These are phyloP conservation scores for Camponotus vicinus DNA, from an alignment of 1,140 invertebrate species.

Conservation along the genomic window DNA sequence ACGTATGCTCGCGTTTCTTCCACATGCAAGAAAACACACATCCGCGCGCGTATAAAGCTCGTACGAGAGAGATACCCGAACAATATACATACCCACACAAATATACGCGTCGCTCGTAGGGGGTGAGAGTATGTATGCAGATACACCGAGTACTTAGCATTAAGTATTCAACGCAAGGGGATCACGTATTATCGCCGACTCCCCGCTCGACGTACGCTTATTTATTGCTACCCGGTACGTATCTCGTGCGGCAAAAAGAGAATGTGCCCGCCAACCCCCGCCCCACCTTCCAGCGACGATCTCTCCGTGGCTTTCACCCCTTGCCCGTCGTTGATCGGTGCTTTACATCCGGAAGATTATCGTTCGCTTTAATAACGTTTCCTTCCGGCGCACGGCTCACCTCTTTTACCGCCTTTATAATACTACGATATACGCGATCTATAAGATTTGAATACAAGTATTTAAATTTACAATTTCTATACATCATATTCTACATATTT, in stretches of 20 bases:
- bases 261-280: slow-evolving; percentile 37
- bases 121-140: slow-evolving; percentile 75
- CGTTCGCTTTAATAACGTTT: slow-evolving; percentile 65
- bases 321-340: slow-evolving; percentile 47
- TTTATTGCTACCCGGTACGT: slow-evolving; percentile 81
- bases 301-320: slow-evolving; percentile 46
- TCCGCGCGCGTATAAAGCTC: slow-evolving; percentile 40
- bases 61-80: slow-evolving; percentile 63
- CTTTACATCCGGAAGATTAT: slow-evolving; percentile 67
- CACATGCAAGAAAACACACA: slow-evolving; percentile 60
- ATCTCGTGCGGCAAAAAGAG: slow-evolving; percentile 74
- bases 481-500: too few species aligned
- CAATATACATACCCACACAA: slow-evolving; percentile 54
- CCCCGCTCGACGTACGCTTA: slow-evolving; percentile 80
- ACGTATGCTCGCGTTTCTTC: slow-evolving; percentile 80
- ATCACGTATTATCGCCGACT: slow-evolving; percentile 85
- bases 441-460: slow-evolving; percentile 34
- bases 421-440: slow-evolving; percentile 13
- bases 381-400: slow-evolving; percentile 51
- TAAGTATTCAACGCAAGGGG: slow-evolving; percentile 86
- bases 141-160: slow-evolving; percentile 85
- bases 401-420: slow-evolving; percentile 53
- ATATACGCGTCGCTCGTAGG: slow-evolving; percentile 34
- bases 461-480: not conserved
- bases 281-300: slow-evolving; percentile 36